These are phyloP conservation scores for Serilophus lunatus DNA, from an alignment of 2,113 vertebrate species.

Conservation along the genomic window DNA sequence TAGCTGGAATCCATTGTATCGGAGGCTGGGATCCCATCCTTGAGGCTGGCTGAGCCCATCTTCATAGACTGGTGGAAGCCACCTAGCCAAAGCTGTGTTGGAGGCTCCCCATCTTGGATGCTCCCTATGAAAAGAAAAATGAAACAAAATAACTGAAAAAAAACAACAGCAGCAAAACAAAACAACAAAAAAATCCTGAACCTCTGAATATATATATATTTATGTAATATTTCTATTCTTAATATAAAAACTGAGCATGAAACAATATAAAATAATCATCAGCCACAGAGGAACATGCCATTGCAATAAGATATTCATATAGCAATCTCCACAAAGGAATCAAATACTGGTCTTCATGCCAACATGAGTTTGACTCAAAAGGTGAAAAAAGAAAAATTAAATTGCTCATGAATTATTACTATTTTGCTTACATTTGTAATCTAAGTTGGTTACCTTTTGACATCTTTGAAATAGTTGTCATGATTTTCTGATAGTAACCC, in stretches of 20 bases:
- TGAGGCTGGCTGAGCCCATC: conserved; percentile 86
- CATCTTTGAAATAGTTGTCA: background rate
- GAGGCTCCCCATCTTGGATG: conserved; percentile 90
- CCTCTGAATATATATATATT: background rate
- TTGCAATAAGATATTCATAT: background rate
- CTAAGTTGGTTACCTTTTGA: background rate
- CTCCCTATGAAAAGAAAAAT: conserved; percentile 69
- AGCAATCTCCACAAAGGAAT: background rate
- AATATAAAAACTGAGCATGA: background rate
- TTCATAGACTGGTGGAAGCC: conserved; percentile 92
- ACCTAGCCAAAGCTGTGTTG: conserved; percentile 83
- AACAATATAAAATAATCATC: background rate
- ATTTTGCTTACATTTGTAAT: background rate
- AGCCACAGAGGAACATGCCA: background rate
- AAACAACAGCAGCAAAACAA: background rate
- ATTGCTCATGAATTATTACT: background rate
- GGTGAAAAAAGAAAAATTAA: background rate
- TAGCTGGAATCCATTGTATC: conserved; percentile 82
- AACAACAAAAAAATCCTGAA: background rate
- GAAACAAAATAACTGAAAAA: background rate
- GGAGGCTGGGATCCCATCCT: conserved; percentile 84
- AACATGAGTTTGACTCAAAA: background rate
- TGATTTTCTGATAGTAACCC: background rate
- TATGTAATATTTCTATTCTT: background rate
- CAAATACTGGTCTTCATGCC: background rate